Percentiles rank a stretch among this genome's conserved stretches.
These are phyloP conservation scores for Intellagama lesueurii DNA, from an alignment of 2,797 vertebrate species.

Conservation along the genomic window DNA sequence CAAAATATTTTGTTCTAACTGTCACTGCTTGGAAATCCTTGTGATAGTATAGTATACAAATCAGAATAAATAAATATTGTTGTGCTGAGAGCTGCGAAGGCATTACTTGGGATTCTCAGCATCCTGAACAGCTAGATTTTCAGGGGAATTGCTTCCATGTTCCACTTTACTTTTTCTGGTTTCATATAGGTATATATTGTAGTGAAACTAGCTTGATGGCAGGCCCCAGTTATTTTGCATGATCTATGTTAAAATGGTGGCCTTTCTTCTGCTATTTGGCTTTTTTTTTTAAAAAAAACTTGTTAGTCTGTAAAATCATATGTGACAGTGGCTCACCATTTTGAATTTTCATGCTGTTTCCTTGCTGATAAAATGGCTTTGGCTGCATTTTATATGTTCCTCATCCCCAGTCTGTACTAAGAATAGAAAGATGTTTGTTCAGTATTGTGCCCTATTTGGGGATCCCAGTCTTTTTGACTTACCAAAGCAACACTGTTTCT, in stretches of 20 bases:
- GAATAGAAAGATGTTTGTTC: neutral
- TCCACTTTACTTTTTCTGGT: neutral
- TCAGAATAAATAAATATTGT: neutral
- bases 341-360: neutral
- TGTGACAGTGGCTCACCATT: neutral
- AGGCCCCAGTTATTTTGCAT: neutral
- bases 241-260: slow-evolving; percentile 54
- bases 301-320: slow-evolving; percentile 25
- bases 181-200: neutral
- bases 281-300: neutral
- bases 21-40: neutral
- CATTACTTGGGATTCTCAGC: neutral
- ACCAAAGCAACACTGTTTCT: neutral
- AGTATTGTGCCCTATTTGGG: neutral
- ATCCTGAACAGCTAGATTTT: neutral
- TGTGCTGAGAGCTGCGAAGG: neutral
- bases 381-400: neutral
- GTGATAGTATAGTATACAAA: neutral
- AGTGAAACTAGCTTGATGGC: too few relatives aligned
- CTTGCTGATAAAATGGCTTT: neutral
- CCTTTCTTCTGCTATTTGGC: slow-evolving; percentile 31
- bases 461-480: neutral
- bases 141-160: neutral
- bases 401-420: neutral
- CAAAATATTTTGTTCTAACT: too few relatives aligned